Conservation (phyloP, 2,113 vertebrate species). For the Podiceps cristatus region DNA sequence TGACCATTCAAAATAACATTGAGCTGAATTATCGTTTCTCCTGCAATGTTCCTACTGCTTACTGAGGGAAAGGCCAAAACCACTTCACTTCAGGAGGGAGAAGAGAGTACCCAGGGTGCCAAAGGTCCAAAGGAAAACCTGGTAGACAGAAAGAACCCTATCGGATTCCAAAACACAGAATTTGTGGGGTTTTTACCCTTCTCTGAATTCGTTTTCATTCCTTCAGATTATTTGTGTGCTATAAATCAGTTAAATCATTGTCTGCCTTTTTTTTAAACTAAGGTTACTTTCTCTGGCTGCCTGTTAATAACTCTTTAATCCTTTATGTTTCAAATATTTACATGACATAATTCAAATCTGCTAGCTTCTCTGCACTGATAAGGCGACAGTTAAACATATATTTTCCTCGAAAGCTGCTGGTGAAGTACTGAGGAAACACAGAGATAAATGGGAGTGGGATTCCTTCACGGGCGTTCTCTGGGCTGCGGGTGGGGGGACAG, state of each 20-base stretch:
- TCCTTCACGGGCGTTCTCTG: rapidly evolving
- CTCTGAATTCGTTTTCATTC: not conserved
- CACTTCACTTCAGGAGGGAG: not conserved
- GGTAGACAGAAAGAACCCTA: not conserved
- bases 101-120: not conserved
- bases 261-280: not conserved
- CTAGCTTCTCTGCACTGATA: not conserved
- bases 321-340: not conserved
- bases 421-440: rapidly evolving
- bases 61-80: not conserved
- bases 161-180: not conserved
- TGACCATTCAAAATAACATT: not conserved
- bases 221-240: not conserved
- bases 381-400: rapidly evolving
- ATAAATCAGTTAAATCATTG: not conserved
- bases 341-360: not conserved
- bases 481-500: rapidly evolving
- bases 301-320: not conserved
- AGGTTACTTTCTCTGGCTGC: not conserved
- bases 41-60: not conserved
- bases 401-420: not conserved
- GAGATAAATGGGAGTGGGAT: rapidly evolving
- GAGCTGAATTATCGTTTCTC: not conserved
- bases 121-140: not conserved
- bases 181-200: not conserved